Base-by-base conservation (phyloP, 2,113 vertebrate genomes). In the Castor canadensis region DNA sequence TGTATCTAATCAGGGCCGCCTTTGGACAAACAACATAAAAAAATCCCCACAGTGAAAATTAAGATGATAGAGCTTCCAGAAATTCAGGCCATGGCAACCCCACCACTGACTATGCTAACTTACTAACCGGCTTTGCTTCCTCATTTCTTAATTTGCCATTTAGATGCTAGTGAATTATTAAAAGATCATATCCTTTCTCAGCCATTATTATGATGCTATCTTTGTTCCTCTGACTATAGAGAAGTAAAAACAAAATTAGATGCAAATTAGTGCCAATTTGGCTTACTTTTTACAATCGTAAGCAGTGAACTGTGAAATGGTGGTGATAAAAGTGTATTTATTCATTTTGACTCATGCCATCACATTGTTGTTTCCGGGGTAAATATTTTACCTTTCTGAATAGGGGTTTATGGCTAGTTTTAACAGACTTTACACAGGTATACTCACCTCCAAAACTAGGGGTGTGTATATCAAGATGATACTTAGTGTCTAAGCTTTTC, bases 221-320 rank as follows among this genome's bases (percentile, higher is more conserved):
- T 97, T 95, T 58, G 38, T 56, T 87, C 94, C n/a, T 89, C 77
- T 52, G 2, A 88, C 45, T 71, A 64, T 20, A 87, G 40, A 96
- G 13, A 96, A 93, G 26, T 76, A 62, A 91, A 85, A 91, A 83
- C 22, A 95, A 91, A 95, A 92, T 96, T 87, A 84, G 52, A 92
- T 93, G 87, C 52, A 97, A 95, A 95, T 90, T 45, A 79, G 28
- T 75, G 6, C n/a, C 69, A 85, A 72, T 67, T 87, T 80, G 88
- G 58, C 28, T 97, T 94, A 79, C 69, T 43, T 97, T 89, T 92
- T 38, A 93, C 32, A 88, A 80, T 83, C 28, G 95, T 58, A 77
- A 94, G 89, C 69, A 76, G 56, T 17, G 30, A 96, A 91, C 64
- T 93, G 47, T 82, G 45, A 95, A 92, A 90, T 47, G 32, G 56